Conservation (phyloP, 2,888 invertebrate species). For the Escarpia spicata region DNA sequence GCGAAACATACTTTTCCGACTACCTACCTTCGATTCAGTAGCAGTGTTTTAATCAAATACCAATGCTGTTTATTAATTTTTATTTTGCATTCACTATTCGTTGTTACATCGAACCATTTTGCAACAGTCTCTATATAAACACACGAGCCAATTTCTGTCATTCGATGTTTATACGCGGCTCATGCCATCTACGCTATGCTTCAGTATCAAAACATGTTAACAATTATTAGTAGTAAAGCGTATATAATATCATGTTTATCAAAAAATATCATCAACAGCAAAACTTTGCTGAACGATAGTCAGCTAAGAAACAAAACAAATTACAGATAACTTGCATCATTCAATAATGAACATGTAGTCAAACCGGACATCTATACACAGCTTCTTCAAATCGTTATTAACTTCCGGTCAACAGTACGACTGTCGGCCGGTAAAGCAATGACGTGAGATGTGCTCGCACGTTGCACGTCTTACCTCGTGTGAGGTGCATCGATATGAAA, state of each 20-base stretch:
- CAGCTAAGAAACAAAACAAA: background rate
- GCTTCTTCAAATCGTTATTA: background rate
- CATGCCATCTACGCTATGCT: background rate
- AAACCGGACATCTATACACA: background rate
- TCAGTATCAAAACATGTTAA: conserved; percentile 13
- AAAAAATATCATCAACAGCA: background rate
- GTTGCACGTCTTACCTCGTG: background rate
- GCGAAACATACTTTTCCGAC: too few relatives aligned
- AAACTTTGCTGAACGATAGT: background rate
- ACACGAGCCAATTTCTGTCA: background rate
- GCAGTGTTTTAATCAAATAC: background rate
- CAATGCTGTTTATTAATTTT: background rate
- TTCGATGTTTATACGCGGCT: background rate
- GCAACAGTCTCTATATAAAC: background rate
- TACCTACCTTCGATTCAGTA: too few relatives aligned
- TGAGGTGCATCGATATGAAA: background rate
- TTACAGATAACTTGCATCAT: background rate
- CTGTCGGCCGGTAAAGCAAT: background rate
- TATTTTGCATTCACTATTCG: conserved; percentile 1
- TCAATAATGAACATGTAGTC: background rate
- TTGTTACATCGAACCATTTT: background rate
- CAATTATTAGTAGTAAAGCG: conserved; percentile 13
- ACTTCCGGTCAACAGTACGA: background rate
- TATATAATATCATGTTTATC: background rate
- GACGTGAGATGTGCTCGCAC: background rate